phyloP scores from a whole-genome alignment of 2,888 invertebrate species.

The Cephus pygmeus region DNA sequence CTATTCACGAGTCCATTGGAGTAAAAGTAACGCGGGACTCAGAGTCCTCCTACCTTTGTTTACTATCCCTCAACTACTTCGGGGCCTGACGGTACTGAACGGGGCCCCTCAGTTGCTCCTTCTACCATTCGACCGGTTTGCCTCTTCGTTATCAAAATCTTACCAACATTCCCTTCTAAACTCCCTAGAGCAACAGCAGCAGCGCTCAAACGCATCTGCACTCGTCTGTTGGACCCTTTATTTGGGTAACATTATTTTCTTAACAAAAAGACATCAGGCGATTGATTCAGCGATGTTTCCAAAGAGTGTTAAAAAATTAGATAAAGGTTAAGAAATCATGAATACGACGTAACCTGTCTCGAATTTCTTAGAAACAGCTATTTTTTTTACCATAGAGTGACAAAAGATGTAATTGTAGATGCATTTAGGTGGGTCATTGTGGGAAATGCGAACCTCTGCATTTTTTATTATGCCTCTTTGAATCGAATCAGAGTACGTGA shows the following conservation, averaged over 20 bases:
- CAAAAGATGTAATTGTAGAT: background rate
- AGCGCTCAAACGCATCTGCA: background rate
- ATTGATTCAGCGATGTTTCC: background rate
- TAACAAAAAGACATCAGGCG: background rate
- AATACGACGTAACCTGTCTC: background rate
- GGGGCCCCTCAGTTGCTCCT: background rate
- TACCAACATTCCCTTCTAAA: background rate
- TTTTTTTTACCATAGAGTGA: background rate
- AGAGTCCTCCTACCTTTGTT: background rate
- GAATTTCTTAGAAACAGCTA: background rate
- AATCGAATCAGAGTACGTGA: background rate
- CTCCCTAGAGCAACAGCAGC: background rate
- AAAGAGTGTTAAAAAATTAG: background rate
- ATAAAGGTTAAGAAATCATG: background rate
- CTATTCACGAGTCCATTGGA: background rate
- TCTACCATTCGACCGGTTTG: background rate
- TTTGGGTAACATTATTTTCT: background rate
- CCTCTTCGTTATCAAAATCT: background rate
- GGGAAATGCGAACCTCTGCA: background rate
- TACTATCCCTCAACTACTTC: background rate
- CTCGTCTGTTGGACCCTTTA: background rate
- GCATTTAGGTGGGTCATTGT: background rate
- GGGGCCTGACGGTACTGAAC: background rate
- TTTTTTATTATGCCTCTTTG: background rate
- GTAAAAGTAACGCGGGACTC: background rate